These are phyloP conservation scores for Epicampocera succincta DNA, from an alignment of 2,888 invertebrate species.

Conservation along the genomic window DNA sequence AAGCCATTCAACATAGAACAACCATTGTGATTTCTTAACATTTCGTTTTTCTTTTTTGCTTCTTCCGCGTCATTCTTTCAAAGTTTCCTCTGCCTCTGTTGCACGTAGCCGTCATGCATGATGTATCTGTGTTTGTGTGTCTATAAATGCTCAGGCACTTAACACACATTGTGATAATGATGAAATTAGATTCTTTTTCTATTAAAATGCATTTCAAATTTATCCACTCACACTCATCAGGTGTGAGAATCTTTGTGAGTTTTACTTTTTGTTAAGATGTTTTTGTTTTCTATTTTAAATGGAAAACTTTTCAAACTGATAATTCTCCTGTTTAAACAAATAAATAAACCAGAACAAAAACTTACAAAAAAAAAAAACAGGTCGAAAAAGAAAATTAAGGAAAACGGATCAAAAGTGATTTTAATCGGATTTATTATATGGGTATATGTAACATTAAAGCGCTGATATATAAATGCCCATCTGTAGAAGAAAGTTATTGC, in stretches of 20 bases:
- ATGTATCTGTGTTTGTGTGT: too few species aligned
- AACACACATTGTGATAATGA: conserved; percentile 80
- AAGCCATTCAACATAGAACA: conserved; percentile 37
- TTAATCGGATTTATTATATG: too few species aligned
- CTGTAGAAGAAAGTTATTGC: too few species aligned
- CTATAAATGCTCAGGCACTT: conserved; percentile 73
- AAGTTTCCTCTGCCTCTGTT: not conserved
- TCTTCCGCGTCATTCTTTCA: not conserved
- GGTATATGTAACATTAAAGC: too few species aligned
- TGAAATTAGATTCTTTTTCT: conserved; percentile 77
- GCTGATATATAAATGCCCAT: too few species aligned
- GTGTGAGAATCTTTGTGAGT: conserved; percentile 18
- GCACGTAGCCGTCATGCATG: not conserved
- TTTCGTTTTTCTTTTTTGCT: conserved; percentile 19
- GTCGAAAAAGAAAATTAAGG: too few species aligned
- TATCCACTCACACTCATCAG: conserved; percentile 42
- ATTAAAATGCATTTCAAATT: conserved; percentile 57
- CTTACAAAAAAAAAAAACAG: not conserved
- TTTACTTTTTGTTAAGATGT: conserved; percentile 2
- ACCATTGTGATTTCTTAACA: conserved; percentile 56
- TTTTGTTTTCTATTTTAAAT: conserved; percentile 2
- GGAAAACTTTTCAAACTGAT: conserved; percentile 26
- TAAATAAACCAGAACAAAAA: conserved; percentile 19
- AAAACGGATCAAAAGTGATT: too few species aligned
- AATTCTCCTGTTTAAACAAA: conserved; percentile 45